phyloP scores from a whole-genome alignment of 1,140 invertebrate species.

The Holotrichia oblita region DNA sequence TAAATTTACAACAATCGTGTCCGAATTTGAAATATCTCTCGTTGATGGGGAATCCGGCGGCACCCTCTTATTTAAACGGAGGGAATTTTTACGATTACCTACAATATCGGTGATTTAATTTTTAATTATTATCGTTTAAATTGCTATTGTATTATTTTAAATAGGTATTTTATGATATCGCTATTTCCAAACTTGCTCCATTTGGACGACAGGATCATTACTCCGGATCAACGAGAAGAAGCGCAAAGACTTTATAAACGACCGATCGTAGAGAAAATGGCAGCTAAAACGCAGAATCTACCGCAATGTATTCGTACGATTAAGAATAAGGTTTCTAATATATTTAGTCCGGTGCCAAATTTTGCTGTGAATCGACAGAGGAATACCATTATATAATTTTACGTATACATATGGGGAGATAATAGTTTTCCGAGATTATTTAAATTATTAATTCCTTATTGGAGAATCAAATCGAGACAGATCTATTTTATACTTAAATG shows the following conservation, averaged over 20 bases:
- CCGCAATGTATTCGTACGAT: constrained; percentile 50
- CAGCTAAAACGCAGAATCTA: constrained; percentile 44
- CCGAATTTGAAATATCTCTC: constrained; percentile 74
- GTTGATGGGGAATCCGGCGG: constrained; percentile 81
- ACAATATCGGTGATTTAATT: constrained; percentile 72
- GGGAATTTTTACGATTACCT: constrained; percentile 79
- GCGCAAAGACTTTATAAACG: constrained; percentile 69
- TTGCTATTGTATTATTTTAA: neutral
- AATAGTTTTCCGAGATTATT: neutral
- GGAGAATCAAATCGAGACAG: neutral
- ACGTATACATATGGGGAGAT: no score
- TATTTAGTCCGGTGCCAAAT: constrained; percentile 42
- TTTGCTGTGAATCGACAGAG: constrained; percentile 31
- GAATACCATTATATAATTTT: constrained; percentile 21
- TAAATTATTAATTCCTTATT: neutral
- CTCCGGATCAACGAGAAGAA: constrained; percentile 68
- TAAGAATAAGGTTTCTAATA: constrained; percentile 46
- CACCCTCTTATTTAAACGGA: constrained; percentile 78
- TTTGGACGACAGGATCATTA: constrained; percentile 72
- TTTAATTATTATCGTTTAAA: neutral
- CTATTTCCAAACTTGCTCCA: constrained; percentile 72
- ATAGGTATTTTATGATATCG: constrained; percentile 75
- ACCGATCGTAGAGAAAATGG: constrained; percentile 65
- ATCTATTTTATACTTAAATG: neutral
- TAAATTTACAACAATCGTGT: constrained; percentile 70